phyloP scores from a whole-genome alignment of 2,113 vertebrate genomes.

The Poicephalus meyeri region DNA sequence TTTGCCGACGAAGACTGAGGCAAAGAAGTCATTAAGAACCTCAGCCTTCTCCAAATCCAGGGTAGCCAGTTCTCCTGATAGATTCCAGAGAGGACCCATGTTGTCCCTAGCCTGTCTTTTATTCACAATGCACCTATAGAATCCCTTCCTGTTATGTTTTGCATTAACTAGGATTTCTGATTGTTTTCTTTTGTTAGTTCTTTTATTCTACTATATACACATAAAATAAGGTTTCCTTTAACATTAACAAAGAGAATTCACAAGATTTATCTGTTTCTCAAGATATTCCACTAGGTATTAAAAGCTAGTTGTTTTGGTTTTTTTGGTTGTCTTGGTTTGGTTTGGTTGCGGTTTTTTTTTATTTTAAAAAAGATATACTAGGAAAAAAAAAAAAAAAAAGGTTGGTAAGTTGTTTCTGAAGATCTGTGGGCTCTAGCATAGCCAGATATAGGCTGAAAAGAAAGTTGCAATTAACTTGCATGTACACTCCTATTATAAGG shows the following conservation, averaged over 20 bases:
- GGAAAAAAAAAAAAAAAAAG: not conserved
- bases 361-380: not conserved
- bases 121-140: no score
- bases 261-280: not conserved
- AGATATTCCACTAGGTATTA: not conserved
- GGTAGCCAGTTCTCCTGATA: no score
- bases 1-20: no score
- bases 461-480: not conserved
- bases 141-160: not conserved
- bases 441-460: not conserved
- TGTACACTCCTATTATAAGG: not conserved
- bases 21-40: no score
- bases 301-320: not conserved
- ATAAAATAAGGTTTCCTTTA: not conserved
- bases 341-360: not conserved
- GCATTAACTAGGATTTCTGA: not conserved
- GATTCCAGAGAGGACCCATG: no score
- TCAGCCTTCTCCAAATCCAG: no score
- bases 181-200: not conserved
- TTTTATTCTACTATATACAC: not conserved
- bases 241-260: not conserved
- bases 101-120: no score
- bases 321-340: not conserved
- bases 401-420: not conserved
- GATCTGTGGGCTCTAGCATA: rapidly evolving